These are phyloP conservation scores for Drosophila crucigera DNA, from an alignment of 2,888 invertebrate genomes.

Conservation along the genomic window DNA sequence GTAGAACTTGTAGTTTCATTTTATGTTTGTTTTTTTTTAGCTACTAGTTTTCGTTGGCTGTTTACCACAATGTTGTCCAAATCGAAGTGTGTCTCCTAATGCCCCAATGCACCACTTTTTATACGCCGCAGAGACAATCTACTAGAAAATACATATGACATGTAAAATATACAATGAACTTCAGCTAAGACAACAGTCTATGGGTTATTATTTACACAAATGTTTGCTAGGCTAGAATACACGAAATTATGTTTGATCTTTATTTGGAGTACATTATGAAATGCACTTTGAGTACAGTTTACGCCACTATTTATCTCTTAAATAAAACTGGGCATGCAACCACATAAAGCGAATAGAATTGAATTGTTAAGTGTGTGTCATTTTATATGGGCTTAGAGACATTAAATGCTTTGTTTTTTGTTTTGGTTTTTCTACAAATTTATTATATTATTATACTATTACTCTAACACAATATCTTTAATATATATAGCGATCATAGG, in stretches of 20 bases:
- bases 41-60: constrained; percentile 23
- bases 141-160: neutral
- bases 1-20: constrained; percentile 60
- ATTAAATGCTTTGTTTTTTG: neutral
- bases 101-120: constrained; percentile 40
- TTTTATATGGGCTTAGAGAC: neutral
- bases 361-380: constrained; percentile 3
- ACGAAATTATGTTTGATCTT: constrained; percentile 34
- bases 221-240: constrained; percentile 26
- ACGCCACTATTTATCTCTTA: constrained; percentile 19
- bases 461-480: constrained; percentile 40
- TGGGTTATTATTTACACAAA: constrained; percentile 53
- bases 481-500: constrained; percentile 84
- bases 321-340: constrained; percentile 11
- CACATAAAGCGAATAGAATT: constrained; percentile 3
- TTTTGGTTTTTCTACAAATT: neutral
- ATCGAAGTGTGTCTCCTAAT: constrained; percentile 54
- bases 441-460: constrained; percentile 10
- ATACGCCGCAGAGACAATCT: constrained; percentile 31
- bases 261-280: constrained; percentile 39
- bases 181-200: constrained; percentile 36
- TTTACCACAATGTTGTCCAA: constrained; percentile 35
- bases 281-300: constrained; percentile 29
- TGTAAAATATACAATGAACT: neutral
- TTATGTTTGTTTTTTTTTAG: constrained; percentile 9